These are phyloP conservation scores for Gryllus longicercus DNA, from an alignment of 2,888 invertebrate genomes.

Conservation along the genomic window DNA sequence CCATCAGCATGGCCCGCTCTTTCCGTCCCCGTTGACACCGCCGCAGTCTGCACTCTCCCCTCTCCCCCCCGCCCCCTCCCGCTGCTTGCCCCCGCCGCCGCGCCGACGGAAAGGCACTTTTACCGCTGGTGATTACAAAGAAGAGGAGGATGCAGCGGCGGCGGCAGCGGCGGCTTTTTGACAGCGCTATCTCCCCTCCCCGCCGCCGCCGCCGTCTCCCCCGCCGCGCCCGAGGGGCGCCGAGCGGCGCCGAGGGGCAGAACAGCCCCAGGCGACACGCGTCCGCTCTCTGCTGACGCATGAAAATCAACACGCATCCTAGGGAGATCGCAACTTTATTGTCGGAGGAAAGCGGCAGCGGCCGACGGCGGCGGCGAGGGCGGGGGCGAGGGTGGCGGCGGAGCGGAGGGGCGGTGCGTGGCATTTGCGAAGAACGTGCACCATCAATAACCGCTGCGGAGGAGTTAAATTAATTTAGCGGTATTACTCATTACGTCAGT, in stretches of 20 bases:
- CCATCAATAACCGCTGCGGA: neutral
- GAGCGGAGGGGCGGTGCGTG: neutral
- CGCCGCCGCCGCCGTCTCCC: neutral
- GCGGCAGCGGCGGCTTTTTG: neutral
- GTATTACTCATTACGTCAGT: no score
- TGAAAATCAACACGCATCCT: neutral
- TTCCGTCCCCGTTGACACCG: neutral
- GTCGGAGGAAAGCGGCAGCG: neutral
- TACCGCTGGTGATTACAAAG: constrained; percentile 17
- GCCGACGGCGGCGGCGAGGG: neutral
- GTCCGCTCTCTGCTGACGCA: constrained; percentile 7
- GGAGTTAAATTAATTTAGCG: neutral
- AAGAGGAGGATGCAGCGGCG: neutral
- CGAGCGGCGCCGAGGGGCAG: neutral
- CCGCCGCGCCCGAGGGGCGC: neutral
- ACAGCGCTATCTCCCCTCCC: constrained; percentile 1
- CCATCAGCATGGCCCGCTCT: neutral
- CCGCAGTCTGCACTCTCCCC: neutral
- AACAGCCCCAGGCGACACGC: neutral
- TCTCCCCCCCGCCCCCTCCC: neutral
- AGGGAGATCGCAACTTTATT: constrained; percentile 10
- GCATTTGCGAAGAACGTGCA: neutral
- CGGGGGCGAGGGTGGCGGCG: neutral
- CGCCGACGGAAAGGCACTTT: constrained; percentile 2
- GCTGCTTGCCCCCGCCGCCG: neutral